Percentiles rank a stretch among this genome's conserved stretches.
phyloP scores from a whole-genome alignment of 1,140 invertebrate species.

The Drosophila ambigua region DNA sequence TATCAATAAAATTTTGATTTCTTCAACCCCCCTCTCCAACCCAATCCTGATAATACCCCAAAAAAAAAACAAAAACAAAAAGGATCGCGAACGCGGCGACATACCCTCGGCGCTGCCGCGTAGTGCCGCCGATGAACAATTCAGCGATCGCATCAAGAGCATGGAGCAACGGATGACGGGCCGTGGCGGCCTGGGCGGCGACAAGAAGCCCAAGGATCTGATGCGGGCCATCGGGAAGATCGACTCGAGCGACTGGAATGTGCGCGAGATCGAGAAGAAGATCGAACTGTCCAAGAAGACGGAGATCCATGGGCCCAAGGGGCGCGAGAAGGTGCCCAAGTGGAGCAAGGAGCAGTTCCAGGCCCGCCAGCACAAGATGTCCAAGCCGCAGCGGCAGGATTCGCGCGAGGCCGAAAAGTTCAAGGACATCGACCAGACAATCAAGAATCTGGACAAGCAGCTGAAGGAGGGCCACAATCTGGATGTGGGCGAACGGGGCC shows the following conservation, averaged over 20 bases:
- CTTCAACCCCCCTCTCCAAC: conserved; percentile 41
- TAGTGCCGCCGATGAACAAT: conserved; percentile 87
- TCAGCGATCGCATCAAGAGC: conserved; percentile 89
- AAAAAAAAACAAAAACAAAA: conserved; percentile 6
- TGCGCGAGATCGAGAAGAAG: conserved; percentile 95
- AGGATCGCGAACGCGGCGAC: conserved; percentile 88
- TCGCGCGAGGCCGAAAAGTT: conserved; percentile 86
- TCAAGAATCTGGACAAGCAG: conserved; percentile 92
- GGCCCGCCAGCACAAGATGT: conserved; percentile 91
- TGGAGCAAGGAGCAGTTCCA: conserved; percentile 95
- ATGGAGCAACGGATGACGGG: conserved; percentile 87
- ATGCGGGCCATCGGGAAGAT: conserved; percentile 95
- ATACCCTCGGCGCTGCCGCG: conserved; percentile 86
- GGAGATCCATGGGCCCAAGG: conserved; percentile 86
- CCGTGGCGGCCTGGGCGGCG: conserved; percentile 84
- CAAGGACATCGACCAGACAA: conserved; percentile 90
- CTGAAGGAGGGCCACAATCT: conserved; percentile 91
- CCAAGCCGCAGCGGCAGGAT: conserved; percentile 86
- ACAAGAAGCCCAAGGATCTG: conserved; percentile 94
- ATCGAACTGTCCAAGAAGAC: conserved; percentile 91
- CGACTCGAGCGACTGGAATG: conserved; percentile 95
- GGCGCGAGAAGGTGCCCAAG: conserved; percentile 92
- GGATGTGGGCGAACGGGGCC: conserved; percentile 87
- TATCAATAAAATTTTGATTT: conserved; percentile 63
- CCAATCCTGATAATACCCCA: conserved; percentile 29